These are phyloP conservation scores for Abramis brama DNA, from an alignment of 2,113 vertebrate genomes.

Conservation along the genomic window DNA sequence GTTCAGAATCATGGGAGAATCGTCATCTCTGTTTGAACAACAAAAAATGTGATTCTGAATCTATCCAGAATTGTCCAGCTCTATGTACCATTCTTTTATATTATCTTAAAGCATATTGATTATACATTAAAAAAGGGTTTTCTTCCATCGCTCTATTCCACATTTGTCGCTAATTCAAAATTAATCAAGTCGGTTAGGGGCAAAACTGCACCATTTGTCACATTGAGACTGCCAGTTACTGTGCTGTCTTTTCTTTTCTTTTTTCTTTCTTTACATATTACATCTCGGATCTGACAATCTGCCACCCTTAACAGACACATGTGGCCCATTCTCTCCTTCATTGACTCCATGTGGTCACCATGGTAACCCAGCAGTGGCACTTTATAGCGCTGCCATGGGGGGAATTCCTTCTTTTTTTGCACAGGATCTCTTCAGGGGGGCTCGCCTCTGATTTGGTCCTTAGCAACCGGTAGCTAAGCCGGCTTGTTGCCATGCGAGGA, in stretches of 20 bases:
- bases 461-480: constrained; percentile 55
- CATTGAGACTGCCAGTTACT: background rate
- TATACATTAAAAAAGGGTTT: background rate
- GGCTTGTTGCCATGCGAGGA: constrained; percentile 48
- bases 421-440: constrained; percentile 41
- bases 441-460: constrained; percentile 39
- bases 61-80: too few relatives aligned
- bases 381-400: constrained; percentile 27
- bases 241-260: background rate
- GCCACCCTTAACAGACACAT: constrained; percentile 20
- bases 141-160: background rate
- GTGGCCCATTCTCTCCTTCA: constrained; percentile 16
- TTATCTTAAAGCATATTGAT: background rate
- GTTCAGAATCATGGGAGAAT: too few relatives aligned
- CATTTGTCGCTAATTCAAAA: constrained; percentile 10
- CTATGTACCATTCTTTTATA: background rate
- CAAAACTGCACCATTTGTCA: background rate
- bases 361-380: constrained; percentile 47
- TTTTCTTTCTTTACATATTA: too few relatives aligned
- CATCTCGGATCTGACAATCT: constrained; percentile 36
- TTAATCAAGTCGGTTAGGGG: background rate
- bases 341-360: constrained; percentile 47
- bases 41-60: too few relatives aligned
- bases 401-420: constrained; percentile 51
- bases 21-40: too few relatives aligned